Evolutionary conservation across 2,888 invertebrate species (phyloP).

Genomic region (Ectobius pallidus): DNA sequence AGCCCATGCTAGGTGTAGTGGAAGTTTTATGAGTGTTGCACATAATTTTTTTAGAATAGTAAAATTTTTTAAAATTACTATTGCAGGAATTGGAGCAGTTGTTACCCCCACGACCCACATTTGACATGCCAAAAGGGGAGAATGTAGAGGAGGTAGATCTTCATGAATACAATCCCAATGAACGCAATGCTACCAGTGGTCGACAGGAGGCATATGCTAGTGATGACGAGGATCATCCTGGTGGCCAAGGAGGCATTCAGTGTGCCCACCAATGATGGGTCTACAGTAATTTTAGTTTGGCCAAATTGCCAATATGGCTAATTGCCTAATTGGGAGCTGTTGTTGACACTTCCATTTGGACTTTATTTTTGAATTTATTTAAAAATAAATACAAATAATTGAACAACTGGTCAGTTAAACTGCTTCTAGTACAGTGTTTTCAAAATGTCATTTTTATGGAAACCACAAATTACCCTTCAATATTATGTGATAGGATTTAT

Average conservation of each 20-base stretch:
- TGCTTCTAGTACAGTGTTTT: slow-evolving; percentile 2
- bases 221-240: slow-evolving; percentile 68
- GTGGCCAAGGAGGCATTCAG: slow-evolving; percentile 69
- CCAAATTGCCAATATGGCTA: slow-evolving; percentile 24
- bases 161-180: slow-evolving; percentile 72
- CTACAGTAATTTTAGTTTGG: slow-evolving; percentile 12
- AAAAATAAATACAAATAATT: not conserved
- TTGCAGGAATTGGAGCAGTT: slow-evolving; percentile 71
- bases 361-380: slow-evolving; percentile 19
- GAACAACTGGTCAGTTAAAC: not conserved
- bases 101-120: slow-evolving; percentile 73
- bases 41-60: too few relatives aligned
- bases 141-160: slow-evolving; percentile 87
- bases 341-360: slow-evolving; percentile 5
- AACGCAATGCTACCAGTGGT: slow-evolving; percentile 55
- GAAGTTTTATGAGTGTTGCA: too few relatives aligned
- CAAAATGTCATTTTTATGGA: slow-evolving; percentile 8
- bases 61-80: too few relatives aligned
- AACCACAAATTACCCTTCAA: not conserved
- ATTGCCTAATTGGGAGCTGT: slow-evolving; percentile 9
- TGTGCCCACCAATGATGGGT: slow-evolving; percentile 78
- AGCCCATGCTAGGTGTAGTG: too few relatives aligned
- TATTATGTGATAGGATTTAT: not conserved
- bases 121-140: slow-evolving; percentile 76
- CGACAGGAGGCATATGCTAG: slow-evolving; percentile 76